Evolutionary conservation across 2,113 vertebrate species (phyloP).

Genomic region (Erythrocebus patas): DNA sequence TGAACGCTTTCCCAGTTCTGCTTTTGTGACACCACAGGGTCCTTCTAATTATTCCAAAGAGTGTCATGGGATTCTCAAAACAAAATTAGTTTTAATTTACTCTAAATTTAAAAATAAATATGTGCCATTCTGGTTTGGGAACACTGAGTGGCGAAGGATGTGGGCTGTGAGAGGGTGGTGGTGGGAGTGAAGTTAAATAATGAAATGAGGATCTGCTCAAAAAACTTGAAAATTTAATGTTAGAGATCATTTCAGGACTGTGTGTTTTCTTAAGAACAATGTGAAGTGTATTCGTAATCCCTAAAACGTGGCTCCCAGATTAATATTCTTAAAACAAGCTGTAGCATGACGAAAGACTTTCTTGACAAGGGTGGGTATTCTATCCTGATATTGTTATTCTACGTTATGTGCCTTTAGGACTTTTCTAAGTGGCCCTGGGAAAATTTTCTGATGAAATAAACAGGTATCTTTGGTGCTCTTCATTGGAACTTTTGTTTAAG

Average conservation of each 20-base stretch:
- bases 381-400: neutral
- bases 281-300: neutral
- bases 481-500: neutral
- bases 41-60: constrained; percentile 63
- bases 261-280: neutral
- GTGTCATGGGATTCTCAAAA: constrained; percentile 42
- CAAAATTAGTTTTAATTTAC: constrained; percentile 62
- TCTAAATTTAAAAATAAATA: constrained; percentile 59
- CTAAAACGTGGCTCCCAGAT: neutral
- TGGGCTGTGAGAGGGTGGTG: neutral
- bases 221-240: neutral
- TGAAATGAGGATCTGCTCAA: neutral
- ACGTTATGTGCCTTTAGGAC: neutral
- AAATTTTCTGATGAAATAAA: neutral
- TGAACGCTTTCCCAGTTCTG: constrained; percentile 10
- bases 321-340: neutral
- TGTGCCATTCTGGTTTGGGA: neutral
- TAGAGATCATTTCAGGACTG: neutral
- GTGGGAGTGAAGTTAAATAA: constrained; percentile 1
- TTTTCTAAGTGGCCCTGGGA: neutral
- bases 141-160: neutral
- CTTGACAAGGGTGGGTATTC: neutral
- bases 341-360: neutral
- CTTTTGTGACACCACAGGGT: constrained; percentile 49
- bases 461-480: neutral